Evolutionary conservation across 2,797 vertebrate genomes (phyloP), one percentile per base, ranked within the genome.

Genomic region (Antrozous pallidus): DNA sequence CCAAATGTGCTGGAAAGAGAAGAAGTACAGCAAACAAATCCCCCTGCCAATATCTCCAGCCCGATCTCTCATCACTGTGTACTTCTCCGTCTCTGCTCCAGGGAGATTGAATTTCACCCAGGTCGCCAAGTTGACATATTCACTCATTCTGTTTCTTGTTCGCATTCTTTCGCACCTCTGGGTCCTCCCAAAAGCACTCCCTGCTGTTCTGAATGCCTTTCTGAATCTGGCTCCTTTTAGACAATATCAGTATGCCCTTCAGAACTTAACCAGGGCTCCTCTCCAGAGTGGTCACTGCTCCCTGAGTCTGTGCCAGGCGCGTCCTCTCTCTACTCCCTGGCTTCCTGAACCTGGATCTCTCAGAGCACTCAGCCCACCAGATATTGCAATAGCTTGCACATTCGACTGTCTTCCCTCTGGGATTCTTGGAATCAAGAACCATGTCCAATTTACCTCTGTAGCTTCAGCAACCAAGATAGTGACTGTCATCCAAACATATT

Each of bases 1-100:
- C 38, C 93, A 84, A 80, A 90, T 78, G 33, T 86, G 61, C 61
- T 88, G 87, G 79, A 94, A 69, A 78, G 75, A 69, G 18, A 83
- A 63, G 36, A 85, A 49, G 28, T 28, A 33, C 18, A 47, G 51
- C 51, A 87, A 78, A 75, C 56, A 47, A 54, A 40, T 67, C 18
- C 38, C 33, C 56, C 83, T 36, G 91, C 75, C 56, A 40, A 28
- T 17, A 38, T 14, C 80, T 65, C 42, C 89, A 90, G 83, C 12
- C 45, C 42, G 31, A 16, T 40, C 45, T 26, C 79, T 86, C 56
- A 33, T 33, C 92, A 69, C 74, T 33, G 17, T 0, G 0, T 16
- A 20, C 56, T 88, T 75, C 82, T 70, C 71, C 5, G 7, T 67
- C 56, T 84, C 33, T 17, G 45, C 24, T 70, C 49, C 56, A 65